Evolutionary conservation across 92 coral and sea anemone species (phyloP), one percentile per base, ranked within the genome.

Genomic region (Epizoanthus scotinus): DNA sequence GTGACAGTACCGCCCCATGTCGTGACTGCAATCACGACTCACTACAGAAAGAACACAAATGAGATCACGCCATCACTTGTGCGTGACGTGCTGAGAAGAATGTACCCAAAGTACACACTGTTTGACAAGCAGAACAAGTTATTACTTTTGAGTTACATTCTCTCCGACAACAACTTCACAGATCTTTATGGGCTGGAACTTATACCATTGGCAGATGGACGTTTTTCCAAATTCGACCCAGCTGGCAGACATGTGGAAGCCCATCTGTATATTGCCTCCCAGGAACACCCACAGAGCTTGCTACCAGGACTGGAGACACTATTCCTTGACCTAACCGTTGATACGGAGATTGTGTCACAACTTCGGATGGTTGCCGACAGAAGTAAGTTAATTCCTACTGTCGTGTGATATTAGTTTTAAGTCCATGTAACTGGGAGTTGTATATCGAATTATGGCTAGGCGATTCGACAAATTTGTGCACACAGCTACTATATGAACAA

Each of bases 171-270:
- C 10, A 38, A 73, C 27, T 78, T 67, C 82, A 42, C 44, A 0
- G 90, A 86, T 14, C 85, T 94, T 19, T 44, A 40, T 19, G 97
- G 88, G 24, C 81, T 94, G n/a, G 79, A 86, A 27, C 89, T 94
- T 18, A 86, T 94, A 10, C 98, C 98, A 0, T 63, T 89, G 28
- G 82, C 92, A 26, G 73, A 87, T 36, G 86, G 86, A 65, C 34
- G 54, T 6, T 91, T 91, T 49, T 42, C 73, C 40, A 13, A 74
- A 2, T 94, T 94, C 77, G 13, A 50, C 6, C 27, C 24, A 26
- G 59, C 66, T 14, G 42, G 28, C 36, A 55, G 64, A 12, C 79
- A 60, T 25, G 79, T 55, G 13, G 71, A 79, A 7, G 2, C 67
- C 61, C 72, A 84, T 28, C 67, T 94, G 18, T 94, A 70, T 60